Evolutionary conservation across 1,140 invertebrate genomes (phyloP), one percentile per base, ranked within the genome.

Genomic region (Meloidogyne exigua): DNA sequence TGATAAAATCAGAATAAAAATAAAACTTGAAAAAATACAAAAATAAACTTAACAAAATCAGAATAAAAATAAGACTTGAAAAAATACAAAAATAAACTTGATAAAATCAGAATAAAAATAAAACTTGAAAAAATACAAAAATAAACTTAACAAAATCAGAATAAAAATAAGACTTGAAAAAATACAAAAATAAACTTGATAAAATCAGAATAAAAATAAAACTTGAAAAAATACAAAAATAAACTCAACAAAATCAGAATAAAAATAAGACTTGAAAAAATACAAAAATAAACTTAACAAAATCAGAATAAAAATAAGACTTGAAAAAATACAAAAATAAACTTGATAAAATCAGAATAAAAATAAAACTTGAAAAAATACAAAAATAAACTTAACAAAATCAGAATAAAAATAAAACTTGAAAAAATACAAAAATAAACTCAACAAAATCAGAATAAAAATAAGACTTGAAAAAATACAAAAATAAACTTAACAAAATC

Each of bases 361-460:
- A 1, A 57, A 25, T 32, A 39, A 39, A 39, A 39, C 36, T 39
- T 39, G 36, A 39, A 10, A 9, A 57, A 57, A 57, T 12, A 57
- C 49, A 57, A 57, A 57, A 57, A 57, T n/a, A 4, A 57, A 57
- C 9, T n/a, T n/a, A n/a, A n/a, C n/a, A n/a, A n/a, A 39, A 39
- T 39, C 10, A 39, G 9, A 39, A 39, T 39, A 39, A 39, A 39
- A 39, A 39, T 9, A 39, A 4, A 4, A 9, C 9, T 9, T 9
- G 0, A 39, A 10, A 9, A 57, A 57, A 57, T 3, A 57, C 49
- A 57, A n/a, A 57, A 57, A 49, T 49, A 4, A 57, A 57, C 9
- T n/a, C n/a, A n/a, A n/a, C n/a, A n/a, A n/a, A 39, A 39, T 39
- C 10, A 39, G 9, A 39, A 88, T 98, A 99, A 89, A 99, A 98